Base-by-base conservation (phyloP, 1,140 invertebrate species). In the Telenomus remus region DNA sequence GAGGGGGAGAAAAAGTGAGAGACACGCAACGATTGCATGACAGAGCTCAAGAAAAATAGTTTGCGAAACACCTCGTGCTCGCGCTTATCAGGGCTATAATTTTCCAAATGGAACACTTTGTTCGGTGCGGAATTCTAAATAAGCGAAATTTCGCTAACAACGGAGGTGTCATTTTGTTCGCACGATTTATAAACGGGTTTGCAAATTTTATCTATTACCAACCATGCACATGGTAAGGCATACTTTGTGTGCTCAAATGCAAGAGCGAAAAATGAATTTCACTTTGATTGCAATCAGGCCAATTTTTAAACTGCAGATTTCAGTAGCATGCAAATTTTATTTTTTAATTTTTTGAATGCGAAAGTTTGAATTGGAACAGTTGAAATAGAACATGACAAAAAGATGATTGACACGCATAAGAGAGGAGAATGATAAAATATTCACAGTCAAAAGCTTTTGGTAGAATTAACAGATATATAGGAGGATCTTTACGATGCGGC, bases 1-100 rank as follows among this genome's bases (percentile, higher is more conserved):
- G 6, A 6, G 2, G 19, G 6, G 19, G 6, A 27, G 2, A 27
- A 27, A 27, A 27, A 27, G 19, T 27, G 19, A 27, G 63, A 61
- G 63, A 74, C 71, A 71, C 66, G 66, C 73, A 47, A 76, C 56
- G 61, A 76, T 76, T 66, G 60, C 73, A 76, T 76, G 66, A 71
- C 73, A 76, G 27, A 56, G 44, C 46, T 27, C 27, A 55, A 70
- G 60, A 63, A 76, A 76, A 75, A 75, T 75, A 75, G 51, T 75
- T 27, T 69, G 64, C 59, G 59, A 75, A 75, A 75, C 64, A 75
- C 72, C 72, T 68, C 64, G 64, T 27, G 71, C 71, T 68, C 54
- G 53, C 37, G 65, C 65, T 76, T 76, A 76, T 76, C 73, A 69
- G 59, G 54, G 57, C 53, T 70, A 76, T 76, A 70, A 76, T 76